Percentiles rank a stretch among this genome's conserved stretches.
These are phyloP conservation scores for Polydrusus cervinus DNA, from an alignment of 2,888 invertebrate genomes.

Conservation along the genomic window DNA sequence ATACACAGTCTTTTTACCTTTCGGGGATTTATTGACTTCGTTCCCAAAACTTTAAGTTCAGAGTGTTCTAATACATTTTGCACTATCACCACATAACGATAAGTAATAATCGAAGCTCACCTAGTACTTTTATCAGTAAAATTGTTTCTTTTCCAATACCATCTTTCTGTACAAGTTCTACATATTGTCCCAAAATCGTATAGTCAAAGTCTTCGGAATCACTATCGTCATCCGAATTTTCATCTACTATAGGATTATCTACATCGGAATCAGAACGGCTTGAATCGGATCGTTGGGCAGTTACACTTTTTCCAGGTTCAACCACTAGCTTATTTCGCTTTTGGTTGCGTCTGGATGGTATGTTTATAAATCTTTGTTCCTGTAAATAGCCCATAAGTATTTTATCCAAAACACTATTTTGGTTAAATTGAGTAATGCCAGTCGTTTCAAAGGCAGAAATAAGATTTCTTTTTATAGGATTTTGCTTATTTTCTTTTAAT, in stretches of 20 bases:
- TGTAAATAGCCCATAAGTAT: slow-evolving; percentile 12
- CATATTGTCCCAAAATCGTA: background rate
- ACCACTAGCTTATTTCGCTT: slow-evolving; percentile 17
- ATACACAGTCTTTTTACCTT: slow-evolving; percentile 5
- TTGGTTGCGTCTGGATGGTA: slow-evolving; percentile 10
- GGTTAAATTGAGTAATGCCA: too few relatives aligned
- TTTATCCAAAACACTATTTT: too few relatives aligned
- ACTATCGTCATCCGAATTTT: background rate
- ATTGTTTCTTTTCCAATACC: slow-evolving; percentile 2
- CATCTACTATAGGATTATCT: slow-evolving; percentile 9
- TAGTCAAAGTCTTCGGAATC: too few relatives aligned
- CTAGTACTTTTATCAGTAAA: slow-evolving; percentile 7
- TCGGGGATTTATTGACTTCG: background rate
- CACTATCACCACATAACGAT: background rate
- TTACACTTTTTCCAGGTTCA: background rate
- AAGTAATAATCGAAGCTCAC: background rate
- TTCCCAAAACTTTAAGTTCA: slow-evolving; percentile 11
- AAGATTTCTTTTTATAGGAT: too few relatives aligned
- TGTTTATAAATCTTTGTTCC: slow-evolving; percentile 17
- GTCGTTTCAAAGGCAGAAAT: too few relatives aligned
- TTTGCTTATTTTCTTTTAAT: too few relatives aligned
- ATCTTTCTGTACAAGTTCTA: slow-evolving; percentile 11
- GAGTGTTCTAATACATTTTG: slow-evolving; percentile 1
- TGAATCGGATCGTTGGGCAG: slow-evolving; percentile 9
- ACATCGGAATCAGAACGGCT: slow-evolving; percentile 8